These are phyloP conservation scores for Meriones psammophilus DNA, from an alignment of 2,797 vertebrate species.

Conservation along the genomic window DNA sequence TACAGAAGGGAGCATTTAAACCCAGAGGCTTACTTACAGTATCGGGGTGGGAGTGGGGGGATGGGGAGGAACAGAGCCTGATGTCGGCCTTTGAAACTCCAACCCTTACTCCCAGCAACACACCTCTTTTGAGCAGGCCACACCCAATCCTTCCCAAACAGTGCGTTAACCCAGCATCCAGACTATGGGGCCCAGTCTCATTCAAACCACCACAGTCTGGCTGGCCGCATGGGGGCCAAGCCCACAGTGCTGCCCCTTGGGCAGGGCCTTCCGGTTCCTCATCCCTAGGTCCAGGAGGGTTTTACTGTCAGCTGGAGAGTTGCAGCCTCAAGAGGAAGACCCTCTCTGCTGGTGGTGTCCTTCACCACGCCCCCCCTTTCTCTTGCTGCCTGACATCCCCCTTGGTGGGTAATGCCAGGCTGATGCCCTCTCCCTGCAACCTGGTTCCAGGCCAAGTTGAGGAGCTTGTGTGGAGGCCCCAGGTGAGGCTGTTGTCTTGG, in stretches of 20 bases:
- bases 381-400: background rate
- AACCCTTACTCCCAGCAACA: too few relatives aligned
- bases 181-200: background rate
- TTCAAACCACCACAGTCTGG: background rate
- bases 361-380: background rate
- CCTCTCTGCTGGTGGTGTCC: background rate
- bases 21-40: background rate
- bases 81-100: background rate
- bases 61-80: background rate
- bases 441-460: background rate
- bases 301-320: background rate
- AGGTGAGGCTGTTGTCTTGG: conserved; percentile 48
- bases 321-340: background rate
- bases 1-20: too few relatives aligned
- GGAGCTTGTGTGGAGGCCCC: background rate
- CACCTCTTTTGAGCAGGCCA: background rate
- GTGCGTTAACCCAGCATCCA: background rate
- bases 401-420: background rate
- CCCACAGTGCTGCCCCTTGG: background rate
- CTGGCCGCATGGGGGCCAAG: background rate
- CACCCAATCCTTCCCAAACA: background rate
- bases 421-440: background rate
- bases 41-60: background rate
- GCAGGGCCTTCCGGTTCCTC: background rate
- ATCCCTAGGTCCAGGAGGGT: background rate